Conservation (phyloP, 2,888 invertebrate genomes). For the Phragmatobia fuliginosa region DNA sequence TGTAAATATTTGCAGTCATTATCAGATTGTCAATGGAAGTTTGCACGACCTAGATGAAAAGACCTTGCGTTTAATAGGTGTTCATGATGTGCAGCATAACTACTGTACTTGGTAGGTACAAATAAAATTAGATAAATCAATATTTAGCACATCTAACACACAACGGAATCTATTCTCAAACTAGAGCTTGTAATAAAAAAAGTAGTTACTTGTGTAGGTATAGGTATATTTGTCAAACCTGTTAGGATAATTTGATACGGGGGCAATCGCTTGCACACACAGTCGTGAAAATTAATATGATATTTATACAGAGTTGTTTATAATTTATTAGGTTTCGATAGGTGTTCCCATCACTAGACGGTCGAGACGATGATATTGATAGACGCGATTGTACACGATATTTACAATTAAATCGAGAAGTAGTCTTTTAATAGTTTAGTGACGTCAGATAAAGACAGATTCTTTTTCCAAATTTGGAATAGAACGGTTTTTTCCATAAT, state of each 20-base stretch:
- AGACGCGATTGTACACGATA: not conserved
- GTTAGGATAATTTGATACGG: constrained; percentile 23
- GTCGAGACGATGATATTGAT: not conserved
- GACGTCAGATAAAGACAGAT: not conserved
- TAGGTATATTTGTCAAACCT: constrained; percentile 30
- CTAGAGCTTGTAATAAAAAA: too few species aligned
- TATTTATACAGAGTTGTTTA: constrained; percentile 26
- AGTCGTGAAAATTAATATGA: constrained; percentile 33
- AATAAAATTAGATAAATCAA: too few species aligned
- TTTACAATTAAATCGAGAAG: not conserved
- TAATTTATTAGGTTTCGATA: constrained; percentile 10
- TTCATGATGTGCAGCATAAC: constrained; percentile 54
- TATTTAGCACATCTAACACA: too few species aligned
- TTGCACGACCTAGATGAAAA: constrained; percentile 63
- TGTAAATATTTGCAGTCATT: constrained; percentile 50
- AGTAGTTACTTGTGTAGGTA: too few species aligned
- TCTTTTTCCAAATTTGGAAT: not conserved
- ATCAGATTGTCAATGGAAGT: constrained; percentile 43
- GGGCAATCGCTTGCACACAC: constrained; percentile 25
- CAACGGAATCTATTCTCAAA: too few species aligned
- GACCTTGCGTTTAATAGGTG: constrained; percentile 72
- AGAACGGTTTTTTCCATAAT: too few species aligned
- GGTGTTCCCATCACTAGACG: not conserved
- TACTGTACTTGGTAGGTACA: constrained; percentile 35
- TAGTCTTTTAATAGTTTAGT: not conserved